Conservation (phyloP, 2,113 vertebrate species). For the Hemiprocne comata region DNA sequence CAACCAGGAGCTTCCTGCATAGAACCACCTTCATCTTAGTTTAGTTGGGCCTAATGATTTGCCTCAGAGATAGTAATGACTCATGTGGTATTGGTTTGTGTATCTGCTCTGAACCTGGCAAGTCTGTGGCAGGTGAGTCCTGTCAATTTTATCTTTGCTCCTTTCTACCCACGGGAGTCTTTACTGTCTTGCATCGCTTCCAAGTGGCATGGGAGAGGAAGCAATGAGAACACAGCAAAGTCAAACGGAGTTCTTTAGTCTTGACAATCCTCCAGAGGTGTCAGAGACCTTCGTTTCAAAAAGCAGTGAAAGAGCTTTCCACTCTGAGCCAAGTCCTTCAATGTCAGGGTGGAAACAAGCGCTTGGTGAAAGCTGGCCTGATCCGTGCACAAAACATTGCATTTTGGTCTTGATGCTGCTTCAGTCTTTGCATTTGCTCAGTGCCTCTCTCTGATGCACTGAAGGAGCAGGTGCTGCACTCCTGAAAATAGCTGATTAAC, state of each 20-base stretch:
- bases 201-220: background rate
- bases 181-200: background rate
- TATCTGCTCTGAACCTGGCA: background rate
- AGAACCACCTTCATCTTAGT: background rate
- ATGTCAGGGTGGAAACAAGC: background rate
- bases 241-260: background rate
- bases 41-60: background rate
- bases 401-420: background rate
- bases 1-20: background rate
- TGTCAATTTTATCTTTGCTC: background rate
- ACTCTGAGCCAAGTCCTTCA: background rate
- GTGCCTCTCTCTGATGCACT: background rate
- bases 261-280: background rate
- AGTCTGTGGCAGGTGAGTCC: background rate
- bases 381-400: background rate
- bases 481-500: background rate
- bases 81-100: background rate
- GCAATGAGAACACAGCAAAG: background rate
- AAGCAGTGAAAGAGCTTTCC: background rate
- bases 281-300: background rate
- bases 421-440: background rate
- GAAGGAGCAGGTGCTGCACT: background rate
- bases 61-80: background rate
- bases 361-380: background rate
- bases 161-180: background rate